A percentile compares a stretch with the other conserved stretches of the same genome.
These are phyloP conservation scores for Macroglossus sobrinus DNA, from an alignment of 2,113 vertebrate species.

Conservation along the genomic window DNA sequence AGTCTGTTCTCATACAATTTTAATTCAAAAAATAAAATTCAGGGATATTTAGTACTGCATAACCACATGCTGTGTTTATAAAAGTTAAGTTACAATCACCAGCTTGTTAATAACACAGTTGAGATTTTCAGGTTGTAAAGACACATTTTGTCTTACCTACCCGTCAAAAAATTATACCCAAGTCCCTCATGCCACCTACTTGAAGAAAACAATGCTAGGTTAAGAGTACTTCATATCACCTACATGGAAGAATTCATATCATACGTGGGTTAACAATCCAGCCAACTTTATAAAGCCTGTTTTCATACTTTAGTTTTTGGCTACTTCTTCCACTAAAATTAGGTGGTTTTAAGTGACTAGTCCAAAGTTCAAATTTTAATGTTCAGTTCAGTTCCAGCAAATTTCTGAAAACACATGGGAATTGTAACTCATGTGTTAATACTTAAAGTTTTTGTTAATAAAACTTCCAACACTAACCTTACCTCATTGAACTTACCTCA, in stretches of 20 bases:
- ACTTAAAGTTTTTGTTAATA: slow-evolving; percentile 83
- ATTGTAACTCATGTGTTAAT: slow-evolving; percentile 83
- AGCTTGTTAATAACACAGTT: slow-evolving; percentile 59
- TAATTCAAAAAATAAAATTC: slow-evolving; percentile 15
- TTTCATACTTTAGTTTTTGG: slow-evolving; percentile 76
- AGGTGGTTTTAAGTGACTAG: slow-evolving; percentile 78
- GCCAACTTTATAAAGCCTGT: slow-evolving; percentile 71
- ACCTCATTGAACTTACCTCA: slow-evolving; percentile 86
- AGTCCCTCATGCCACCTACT: slow-evolving; percentile 44
- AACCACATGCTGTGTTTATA: slow-evolving; percentile 44
- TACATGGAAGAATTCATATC: slow-evolving; percentile 57
- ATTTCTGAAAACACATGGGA: slow-evolving; percentile 82
- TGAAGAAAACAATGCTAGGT: slow-evolving; percentile 43
- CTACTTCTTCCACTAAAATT: slow-evolving; percentile 78
- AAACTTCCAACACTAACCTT: slow-evolving; percentile 85
- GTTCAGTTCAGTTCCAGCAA: slow-evolving; percentile 76
- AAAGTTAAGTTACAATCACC: slow-evolving; percentile 58
- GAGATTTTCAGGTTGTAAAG: slow-evolving; percentile 63
- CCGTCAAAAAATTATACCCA: slow-evolving; percentile 43
- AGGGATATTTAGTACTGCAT: neutral
- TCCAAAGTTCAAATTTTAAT: slow-evolving; percentile 80
- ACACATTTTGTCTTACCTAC: slow-evolving; percentile 36
- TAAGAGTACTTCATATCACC: slow-evolving; percentile 2
- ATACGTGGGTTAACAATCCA: slow-evolving; percentile 53
- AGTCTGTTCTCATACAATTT: slow-evolving; percentile 15